Evolutionary conservation across 2,888 invertebrate species (phyloP).

Genomic region (Agonopterix heracliana): DNA sequence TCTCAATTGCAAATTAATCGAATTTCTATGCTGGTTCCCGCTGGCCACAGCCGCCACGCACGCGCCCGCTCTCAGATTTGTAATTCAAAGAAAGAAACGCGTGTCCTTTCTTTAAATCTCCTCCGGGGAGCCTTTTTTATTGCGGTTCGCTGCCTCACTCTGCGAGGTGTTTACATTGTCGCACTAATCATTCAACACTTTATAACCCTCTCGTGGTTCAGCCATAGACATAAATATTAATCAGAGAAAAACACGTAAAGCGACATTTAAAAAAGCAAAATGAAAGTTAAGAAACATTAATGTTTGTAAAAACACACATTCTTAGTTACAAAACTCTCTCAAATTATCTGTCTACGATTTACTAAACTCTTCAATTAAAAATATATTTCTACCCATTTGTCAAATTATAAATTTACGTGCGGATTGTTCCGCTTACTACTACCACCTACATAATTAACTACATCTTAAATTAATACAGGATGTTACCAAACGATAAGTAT

Average conservation of each 20-base stretch:
- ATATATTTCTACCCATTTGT: slow-evolving; percentile 44
- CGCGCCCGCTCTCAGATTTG: slow-evolving; percentile 43
- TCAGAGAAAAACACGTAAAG: slow-evolving; percentile 55
- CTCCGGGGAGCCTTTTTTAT: slow-evolving; percentile 29
- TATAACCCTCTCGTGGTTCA: slow-evolving; percentile 44
- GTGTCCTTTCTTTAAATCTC: slow-evolving; percentile 46
- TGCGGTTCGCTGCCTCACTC: slow-evolving; percentile 25
- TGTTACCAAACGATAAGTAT: too few relatives aligned
- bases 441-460: slow-evolving; percentile 55
- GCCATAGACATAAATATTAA: slow-evolving; percentile 51
- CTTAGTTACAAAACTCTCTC: slow-evolving; percentile 31
- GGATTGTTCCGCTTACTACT: slow-evolving; percentile 49
- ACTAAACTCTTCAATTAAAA: slow-evolving; percentile 29
- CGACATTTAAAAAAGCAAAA: slow-evolving; percentile 62
- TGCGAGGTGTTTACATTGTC: slow-evolving; percentile 22
- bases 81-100: slow-evolving; percentile 53
- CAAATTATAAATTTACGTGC: slow-evolving; percentile 43
- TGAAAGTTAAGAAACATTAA: slow-evolving; percentile 39
- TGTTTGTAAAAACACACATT: slow-evolving; percentile 40
- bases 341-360: slow-evolving; percentile 39
- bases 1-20: slow-evolving; percentile 73
- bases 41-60: slow-evolving; percentile 32
- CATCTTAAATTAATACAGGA: slow-evolving; percentile 23
- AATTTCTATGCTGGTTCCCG: slow-evolving; percentile 52
- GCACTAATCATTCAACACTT: slow-evolving; percentile 4